These are phyloP conservation scores for Dicrurus megarhynchus DNA, from an alignment of 2,113 vertebrate genomes.

Conservation along the genomic window DNA sequence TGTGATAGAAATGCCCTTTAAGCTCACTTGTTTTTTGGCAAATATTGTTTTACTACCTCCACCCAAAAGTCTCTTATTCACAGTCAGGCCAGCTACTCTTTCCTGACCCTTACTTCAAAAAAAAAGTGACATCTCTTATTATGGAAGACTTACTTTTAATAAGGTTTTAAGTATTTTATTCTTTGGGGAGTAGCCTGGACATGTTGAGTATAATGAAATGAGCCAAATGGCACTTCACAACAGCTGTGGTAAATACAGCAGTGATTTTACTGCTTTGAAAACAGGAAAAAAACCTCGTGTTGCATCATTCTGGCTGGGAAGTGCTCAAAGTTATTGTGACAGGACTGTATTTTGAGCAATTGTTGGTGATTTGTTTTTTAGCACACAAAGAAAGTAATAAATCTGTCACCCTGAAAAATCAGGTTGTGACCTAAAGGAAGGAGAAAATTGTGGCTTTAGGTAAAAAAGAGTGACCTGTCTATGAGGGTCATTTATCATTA, in stretches of 20 bases:
- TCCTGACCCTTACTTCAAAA: not conserved
- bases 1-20: not conserved
- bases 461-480: conserved; percentile 89
- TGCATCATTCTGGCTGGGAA: conserved; percentile 42
- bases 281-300: conserved; percentile 27
- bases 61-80: not conserved
- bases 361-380: conserved; percentile 84
- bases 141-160: not conserved
- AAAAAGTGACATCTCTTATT: not conserved
- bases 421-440: conserved; percentile 80
- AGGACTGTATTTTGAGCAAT: conserved; percentile 76
- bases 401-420: conserved; percentile 90
- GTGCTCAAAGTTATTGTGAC: conserved; percentile 51
- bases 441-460: conserved; percentile 91
- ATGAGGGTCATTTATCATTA: conserved; percentile 86
- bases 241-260: not conserved
- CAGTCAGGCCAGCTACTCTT: not conserved
- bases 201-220: not conserved
- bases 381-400: conserved; percentile 84
- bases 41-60: not conserved
- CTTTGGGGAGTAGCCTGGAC: not conserved
- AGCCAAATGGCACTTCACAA: not conserved
- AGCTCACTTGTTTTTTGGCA: not conserved
- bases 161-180: not conserved
- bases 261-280: not conserved